Conservation (phyloP, 2,113 vertebrate genomes). For the Rhizomys pruinosus region DNA sequence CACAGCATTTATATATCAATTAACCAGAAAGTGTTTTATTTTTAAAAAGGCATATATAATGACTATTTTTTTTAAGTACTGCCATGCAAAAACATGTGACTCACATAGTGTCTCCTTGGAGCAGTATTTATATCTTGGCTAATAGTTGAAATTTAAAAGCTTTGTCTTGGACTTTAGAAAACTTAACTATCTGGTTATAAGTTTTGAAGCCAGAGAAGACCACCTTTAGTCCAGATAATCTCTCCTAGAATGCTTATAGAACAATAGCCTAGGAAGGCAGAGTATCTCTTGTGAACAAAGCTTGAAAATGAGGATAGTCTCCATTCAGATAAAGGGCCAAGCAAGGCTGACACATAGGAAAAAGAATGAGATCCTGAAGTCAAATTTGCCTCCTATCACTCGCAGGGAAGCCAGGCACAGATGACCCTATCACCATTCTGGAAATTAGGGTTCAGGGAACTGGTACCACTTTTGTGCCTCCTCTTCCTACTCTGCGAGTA, state of each 20-base stretch:
- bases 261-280: background rate
- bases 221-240: background rate
- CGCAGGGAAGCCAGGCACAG: fast-evolving
- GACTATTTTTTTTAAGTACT: background rate
- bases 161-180: conserved; percentile 1
- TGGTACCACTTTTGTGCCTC: too few relatives aligned
- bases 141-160: background rate
- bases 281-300: background rate
- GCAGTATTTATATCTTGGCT: background rate
- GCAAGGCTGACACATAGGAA: background rate
- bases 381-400: background rate
- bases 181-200: background rate
- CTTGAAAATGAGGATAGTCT: background rate
- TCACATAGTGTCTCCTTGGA: background rate
- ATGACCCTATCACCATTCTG: background rate
- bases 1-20: background rate
- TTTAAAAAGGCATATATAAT: background rate
- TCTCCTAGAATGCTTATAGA: background rate
- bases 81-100: background rate
- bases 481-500: background rate
- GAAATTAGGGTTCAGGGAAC: background rate
- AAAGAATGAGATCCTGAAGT: background rate
- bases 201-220: background rate
- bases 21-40: background rate
- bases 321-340: background rate